Evolutionary conservation across 1,140 invertebrate species (phyloP), one percentile per base, ranked within the genome.

Genomic region (Aphaenogaster floridana): DNA sequence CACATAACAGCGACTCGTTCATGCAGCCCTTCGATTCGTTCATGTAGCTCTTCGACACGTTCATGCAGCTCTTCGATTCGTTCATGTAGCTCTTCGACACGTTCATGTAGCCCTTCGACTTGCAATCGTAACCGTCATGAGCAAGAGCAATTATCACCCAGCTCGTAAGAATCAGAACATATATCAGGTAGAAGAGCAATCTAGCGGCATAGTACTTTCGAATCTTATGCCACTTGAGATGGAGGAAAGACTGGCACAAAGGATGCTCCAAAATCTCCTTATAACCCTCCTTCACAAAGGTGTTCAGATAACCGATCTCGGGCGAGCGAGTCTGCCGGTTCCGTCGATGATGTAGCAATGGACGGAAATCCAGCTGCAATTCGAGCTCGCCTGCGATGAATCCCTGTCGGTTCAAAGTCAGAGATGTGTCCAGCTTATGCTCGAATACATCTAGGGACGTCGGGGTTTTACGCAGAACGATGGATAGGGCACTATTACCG

Each of bases 191-290:
- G 91, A 98, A 97, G 63, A 98, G 96, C 79, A 98, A 95, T 81
- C 98, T 96, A 1, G 97, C 97, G 7, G 98, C 97, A 91, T 98
- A 98, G 92, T 98, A 98, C 94, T 98, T 98, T n/a, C 98, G 96
- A 87, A 98, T 98, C 93, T 98, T 98, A 89, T 98, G 97, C 98
- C 98, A 98, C 93, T 98, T 98, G 17, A 98, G 96, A 91, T 98
- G 97, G 0, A 98, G 94, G 94, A 98, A 98, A 0, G 98, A 97
- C 5, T 97, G 97, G 91, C 98, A 98, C 0, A 98, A 92, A 0
- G 98, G 98, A 96, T 98, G 98, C 74, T 98, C 96, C 0, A 98
- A 93, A 17, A 98, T 97, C 92, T 98, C 97, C 89, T 98, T 98
- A 91, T 98, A 98, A 0, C 98, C 97, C 93, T 98, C 97, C 76